phyloP scores from a whole-genome alignment of 2,113 vertebrate species.

The Phalacrocorax pelagicus region DNA sequence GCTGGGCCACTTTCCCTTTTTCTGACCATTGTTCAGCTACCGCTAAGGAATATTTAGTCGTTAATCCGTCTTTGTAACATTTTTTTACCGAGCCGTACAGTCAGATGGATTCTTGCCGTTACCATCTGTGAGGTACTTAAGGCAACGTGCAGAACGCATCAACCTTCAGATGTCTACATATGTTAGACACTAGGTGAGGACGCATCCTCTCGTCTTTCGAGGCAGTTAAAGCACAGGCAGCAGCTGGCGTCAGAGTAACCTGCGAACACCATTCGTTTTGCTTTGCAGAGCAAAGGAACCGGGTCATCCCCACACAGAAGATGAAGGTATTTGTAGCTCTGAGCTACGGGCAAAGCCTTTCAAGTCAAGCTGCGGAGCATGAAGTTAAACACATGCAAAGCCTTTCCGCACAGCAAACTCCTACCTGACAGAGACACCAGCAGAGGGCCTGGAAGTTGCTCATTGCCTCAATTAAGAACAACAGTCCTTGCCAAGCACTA shows the following conservation, averaged over 20 bases:
- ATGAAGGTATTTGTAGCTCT: background rate
- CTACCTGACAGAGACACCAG: background rate
- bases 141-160: background rate
- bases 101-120: background rate
- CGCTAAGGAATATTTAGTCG: background rate
- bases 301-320: rapidly evolving
- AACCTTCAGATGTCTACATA: background rate
- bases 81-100: background rate
- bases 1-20: background rate
- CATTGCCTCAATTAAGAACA: background rate
- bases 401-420: background rate
- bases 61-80: background rate
- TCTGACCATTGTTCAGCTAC: background rate
- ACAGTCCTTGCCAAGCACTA: background rate
- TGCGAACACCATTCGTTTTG: background rate
- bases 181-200: background rate
- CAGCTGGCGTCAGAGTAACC: background rate
- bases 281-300: background rate
- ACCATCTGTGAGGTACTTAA: background rate
- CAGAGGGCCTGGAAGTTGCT: background rate
- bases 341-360: background rate
- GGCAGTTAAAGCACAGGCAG: background rate
- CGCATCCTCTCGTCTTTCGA: background rate
- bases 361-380: background rate
- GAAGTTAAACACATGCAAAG: background rate